phyloP scores from a whole-genome alignment of 2,113 vertebrate species.

The Mus pahari region DNA sequence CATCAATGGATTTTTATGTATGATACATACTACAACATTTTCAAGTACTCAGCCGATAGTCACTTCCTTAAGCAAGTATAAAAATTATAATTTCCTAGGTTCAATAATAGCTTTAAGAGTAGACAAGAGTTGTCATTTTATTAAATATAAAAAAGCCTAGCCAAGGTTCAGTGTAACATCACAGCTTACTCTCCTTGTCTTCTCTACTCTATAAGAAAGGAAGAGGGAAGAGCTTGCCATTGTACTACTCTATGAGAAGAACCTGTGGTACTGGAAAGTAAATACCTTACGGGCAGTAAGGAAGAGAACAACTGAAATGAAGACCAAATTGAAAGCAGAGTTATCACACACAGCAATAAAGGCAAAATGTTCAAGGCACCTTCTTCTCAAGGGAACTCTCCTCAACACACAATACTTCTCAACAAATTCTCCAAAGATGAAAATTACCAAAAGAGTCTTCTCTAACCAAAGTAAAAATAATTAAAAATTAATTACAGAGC shows the following conservation, averaged over 20 bases:
- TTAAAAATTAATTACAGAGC: not conserved
- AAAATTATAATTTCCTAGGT: not conserved
- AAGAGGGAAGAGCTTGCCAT: not conserved
- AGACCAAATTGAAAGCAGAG: not conserved
- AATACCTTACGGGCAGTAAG: not conserved
- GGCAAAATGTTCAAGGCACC: not conserved
- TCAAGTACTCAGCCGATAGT: not conserved
- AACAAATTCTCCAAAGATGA: not conserved
- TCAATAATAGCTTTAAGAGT: not conserved
- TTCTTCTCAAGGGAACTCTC: not conserved
- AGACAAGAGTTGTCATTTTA: not conserved
- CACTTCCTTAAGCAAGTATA: not conserved
- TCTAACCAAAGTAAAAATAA: not conserved
- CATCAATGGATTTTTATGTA: not conserved
- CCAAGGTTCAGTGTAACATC: not conserved
- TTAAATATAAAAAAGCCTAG: not conserved
- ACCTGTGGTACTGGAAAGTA: not conserved
- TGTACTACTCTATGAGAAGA: not conserved
- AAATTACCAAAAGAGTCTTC: not conserved
- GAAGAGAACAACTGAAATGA: not conserved
- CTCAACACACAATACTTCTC: not conserved
- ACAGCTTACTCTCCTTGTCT: not conserved
- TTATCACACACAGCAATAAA: not conserved
- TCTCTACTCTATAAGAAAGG: not conserved
- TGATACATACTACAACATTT: not conserved